Base-by-base conservation (phyloP, 1,140 invertebrate species). In the Proctacanthus coquilletti region DNA sequence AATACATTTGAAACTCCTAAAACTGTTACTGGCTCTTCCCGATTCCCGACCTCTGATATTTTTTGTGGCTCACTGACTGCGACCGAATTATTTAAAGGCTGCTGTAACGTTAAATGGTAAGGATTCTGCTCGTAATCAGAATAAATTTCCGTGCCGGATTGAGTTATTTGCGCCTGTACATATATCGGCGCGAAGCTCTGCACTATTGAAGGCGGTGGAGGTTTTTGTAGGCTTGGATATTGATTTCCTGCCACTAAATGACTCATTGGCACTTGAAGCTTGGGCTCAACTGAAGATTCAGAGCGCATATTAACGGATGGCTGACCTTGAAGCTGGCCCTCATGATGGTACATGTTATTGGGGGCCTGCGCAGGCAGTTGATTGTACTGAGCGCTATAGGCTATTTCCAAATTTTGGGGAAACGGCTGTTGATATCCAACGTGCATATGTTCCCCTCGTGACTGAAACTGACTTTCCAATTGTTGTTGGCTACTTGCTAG, bases 71-170 rank as follows among this genome's bases (percentile, higher is more conserved):
- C n/a, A n/a, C n/a, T n/a, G n/a, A n/a, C n/a, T n/a, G n/a, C n/a
- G n/a, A n/a, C n/a, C 9, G 13, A 15, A 29, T 5, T 36, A 35
- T n/a, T 19, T 42, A 10, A 19, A 19, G 42, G 39, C n/a, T 46
- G 43, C 21, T 18, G 18, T n/a, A 53, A 36, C 3, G 51, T 60
- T 36, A 61, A 43, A 45, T 65, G 66, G 41, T 66, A 67, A 6
- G 64, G 64, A 51, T 67, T 66, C 21, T 59, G 52, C 15, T 64
- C 53, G 43, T 65, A 67, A 39, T 66, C 63, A 25, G 54, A 51
- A 46, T 66, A 67, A 4, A 66, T 56, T 20, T 60, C 56, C 15
- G 20, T 23, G 4, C 39, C 34, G 8, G 44, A 25, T 9, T 43
- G 45, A 38, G 34, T 33, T 18, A 18, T 36, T 21, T 40, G 27